These are phyloP conservation scores for Mustelus asterias DNA, from an alignment of 2,113 vertebrate genomes.

Conservation along the genomic window DNA sequence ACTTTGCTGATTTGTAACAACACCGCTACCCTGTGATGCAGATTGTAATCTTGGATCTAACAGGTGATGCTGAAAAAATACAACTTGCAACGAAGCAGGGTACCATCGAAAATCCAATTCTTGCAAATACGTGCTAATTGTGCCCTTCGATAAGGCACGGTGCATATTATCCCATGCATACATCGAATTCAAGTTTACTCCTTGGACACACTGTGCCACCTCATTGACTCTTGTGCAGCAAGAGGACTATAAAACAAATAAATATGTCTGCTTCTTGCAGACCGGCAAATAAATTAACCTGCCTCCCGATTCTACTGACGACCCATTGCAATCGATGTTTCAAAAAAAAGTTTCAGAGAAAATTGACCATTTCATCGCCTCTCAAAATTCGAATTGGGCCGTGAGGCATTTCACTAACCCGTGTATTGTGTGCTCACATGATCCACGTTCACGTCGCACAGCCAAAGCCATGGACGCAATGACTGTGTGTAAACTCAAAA, in stretches of 20 bases:
- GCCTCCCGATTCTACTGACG: neutral
- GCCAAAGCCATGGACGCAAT: neutral
- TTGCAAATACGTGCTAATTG: neutral
- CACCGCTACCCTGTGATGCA: neutral
- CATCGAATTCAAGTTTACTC: neutral
- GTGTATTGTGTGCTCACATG: neutral
- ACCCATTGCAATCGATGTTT: neutral
- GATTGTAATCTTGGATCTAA: neutral
- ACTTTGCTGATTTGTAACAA: neutral
- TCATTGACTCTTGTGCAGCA: neutral
- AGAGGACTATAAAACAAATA: neutral
- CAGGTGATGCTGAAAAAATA: neutral
- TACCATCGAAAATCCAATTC: neutral
- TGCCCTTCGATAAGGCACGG: neutral
- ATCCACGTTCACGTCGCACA: neutral
- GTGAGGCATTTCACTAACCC: neutral
- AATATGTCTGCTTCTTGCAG: neutral
- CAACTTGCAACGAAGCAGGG: neutral
- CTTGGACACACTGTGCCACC: neutral
- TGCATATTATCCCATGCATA: neutral
- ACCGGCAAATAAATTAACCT: neutral
- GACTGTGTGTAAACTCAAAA: neutral
- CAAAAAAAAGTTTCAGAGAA: neutral
- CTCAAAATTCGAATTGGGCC: neutral
- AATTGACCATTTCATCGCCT: too few species aligned